Percentiles rank a stretch among this genome's conserved stretches.
Conservation (phyloP, 2,888 invertebrate species). For the Agrilus cyanescens region DNA sequence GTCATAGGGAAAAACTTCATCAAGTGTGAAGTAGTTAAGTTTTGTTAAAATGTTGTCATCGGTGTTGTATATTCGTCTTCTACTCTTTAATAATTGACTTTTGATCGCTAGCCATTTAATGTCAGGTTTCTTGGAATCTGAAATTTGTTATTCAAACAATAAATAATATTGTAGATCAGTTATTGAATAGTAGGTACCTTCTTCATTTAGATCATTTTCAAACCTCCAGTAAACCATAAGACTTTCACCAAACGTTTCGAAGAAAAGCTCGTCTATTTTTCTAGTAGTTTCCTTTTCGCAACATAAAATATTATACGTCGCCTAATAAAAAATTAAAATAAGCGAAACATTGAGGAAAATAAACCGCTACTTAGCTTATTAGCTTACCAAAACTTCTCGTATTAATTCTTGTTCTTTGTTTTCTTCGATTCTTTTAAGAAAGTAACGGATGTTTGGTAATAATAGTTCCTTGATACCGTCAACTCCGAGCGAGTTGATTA, state of each 20-base stretch:
- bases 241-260: constrained; percentile 20
- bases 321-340: constrained; percentile 17
- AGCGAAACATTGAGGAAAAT: not conserved
- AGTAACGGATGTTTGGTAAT: constrained; percentile 23
- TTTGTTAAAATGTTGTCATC: constrained; percentile 5
- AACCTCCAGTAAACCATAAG: constrained; percentile 20
- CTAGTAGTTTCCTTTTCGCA: constrained; percentile 15
- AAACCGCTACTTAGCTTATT: not conserved
- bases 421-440: constrained; percentile 17
- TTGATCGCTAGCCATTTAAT: constrained; percentile 14
- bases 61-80: constrained; percentile 3
- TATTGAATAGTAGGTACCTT: not conserved
- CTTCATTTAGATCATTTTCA: not conserved
- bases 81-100: constrained; percentile 10
- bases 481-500: constrained; percentile 26
- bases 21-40: constrained; percentile 3
- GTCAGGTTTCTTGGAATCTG: constrained; percentile 13
- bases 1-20: constrained; percentile 10
- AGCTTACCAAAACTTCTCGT: constrained; percentile 23
- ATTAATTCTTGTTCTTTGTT: constrained; percentile 17
- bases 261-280: constrained; percentile 19
- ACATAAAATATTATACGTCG: constrained; percentile 24
- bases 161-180: not conserved
- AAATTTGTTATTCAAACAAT: not conserved
- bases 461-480: constrained; percentile 25